Base-by-base conservation (phyloP, 2,797 vertebrate species). In the Anabacerthia variegaticeps region DNA sequence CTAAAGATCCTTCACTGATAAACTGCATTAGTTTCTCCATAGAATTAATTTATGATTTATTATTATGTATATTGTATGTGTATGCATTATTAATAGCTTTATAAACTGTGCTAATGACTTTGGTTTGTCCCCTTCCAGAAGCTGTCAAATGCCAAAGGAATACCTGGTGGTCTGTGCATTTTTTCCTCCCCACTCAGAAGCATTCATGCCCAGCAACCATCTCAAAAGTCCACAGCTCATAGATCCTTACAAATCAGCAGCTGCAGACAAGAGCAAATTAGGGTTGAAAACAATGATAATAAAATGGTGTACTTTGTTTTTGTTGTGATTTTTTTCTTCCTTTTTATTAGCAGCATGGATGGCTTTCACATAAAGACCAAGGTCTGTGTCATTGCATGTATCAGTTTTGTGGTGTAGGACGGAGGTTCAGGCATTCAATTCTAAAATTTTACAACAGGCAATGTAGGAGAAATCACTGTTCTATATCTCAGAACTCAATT, bases 291-390 rank as follows among this genome's bases (percentile, higher is more conserved):
- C 18, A 71, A 52, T 15, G 5, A 36, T 32, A 23, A 23, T 30
- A 63, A 86, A 59, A 62, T 16, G 48, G 1, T 51, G 2, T 51
- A 20, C 22, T 9, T 59, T 12, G 20, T 12, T 14, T 23, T 16
- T 0, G 6, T 59, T 10, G 20, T 27, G 13, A 21, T 19, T 0
- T 2, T 14, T 23, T 26, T 28, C 34, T 18, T 4, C 2, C 6
- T 16, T 4, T 9, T 23, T 12, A 0, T 32, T 32, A 21, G 48
- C 75, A 55, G 28, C 48, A 74, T 8, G 39, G 39, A 20, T 51
- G 26, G 14, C 46, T 80, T 71, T 46, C 52, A 48, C 18, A n/a
- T 39, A 39, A 74, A 86, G 37, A 81, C 16, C 39, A 7, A 73
- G 79, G 34, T 26, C 69, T 28, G 17, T 74, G 34, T 21, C 49